These are phyloP conservation scores for Slavum lentiscoides DNA, from an alignment of 2,888 invertebrate species.

Conservation along the genomic window DNA sequence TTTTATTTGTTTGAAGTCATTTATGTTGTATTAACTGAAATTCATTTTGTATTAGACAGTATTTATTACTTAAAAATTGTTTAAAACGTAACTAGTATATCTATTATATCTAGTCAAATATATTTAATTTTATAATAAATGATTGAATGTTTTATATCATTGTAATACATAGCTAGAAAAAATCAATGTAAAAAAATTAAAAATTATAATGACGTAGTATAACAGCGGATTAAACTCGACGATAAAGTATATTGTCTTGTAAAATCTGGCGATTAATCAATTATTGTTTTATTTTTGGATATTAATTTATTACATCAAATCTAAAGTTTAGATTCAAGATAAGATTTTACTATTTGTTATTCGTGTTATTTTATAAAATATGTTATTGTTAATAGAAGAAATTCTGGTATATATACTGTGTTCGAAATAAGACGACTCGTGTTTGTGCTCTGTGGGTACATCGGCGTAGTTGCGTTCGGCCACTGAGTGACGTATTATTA, in stretches of 20 bases:
- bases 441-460: too few relatives aligned
- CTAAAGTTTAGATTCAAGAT: not conserved
- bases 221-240: not conserved
- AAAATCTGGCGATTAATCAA: slow-evolving; percentile 15
- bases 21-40: slow-evolving; percentile 2
- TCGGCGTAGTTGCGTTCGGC: too few relatives aligned
- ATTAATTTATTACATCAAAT: slow-evolving; percentile 4
- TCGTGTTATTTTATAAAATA: slow-evolving; percentile 4
- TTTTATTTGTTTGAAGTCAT: slow-evolving; percentile 31
- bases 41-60: not conserved
- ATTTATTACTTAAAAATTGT: not conserved
- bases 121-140: not conserved
- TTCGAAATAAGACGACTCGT: too few relatives aligned
- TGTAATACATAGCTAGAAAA: not conserved
- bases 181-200: not conserved
- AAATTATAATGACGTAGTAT: not conserved
- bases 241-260: not conserved
- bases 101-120: slow-evolving; percentile 43
- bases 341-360: not conserved
- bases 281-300: not conserved
- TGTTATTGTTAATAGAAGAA: slow-evolving; percentile 8
- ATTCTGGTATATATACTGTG: not conserved
- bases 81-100: slow-evolving; percentile 7
- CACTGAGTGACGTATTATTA: too few relatives aligned
- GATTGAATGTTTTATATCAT: not conserved